Base-by-base conservation (phyloP, 2,113 vertebrate species). In the Mus pahari region DNA sequence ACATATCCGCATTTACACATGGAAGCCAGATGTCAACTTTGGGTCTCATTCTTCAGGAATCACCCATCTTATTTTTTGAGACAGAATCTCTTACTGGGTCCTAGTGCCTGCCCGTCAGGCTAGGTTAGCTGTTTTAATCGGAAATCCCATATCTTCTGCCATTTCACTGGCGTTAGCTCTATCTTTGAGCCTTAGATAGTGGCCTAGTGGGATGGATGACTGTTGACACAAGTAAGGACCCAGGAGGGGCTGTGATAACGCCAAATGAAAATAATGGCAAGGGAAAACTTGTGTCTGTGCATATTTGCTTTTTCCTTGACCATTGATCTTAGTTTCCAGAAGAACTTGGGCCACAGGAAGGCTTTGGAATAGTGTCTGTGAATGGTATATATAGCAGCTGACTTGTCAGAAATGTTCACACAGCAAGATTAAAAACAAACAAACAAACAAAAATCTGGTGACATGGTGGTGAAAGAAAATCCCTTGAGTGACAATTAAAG, bases 371-470 rank as follows among this genome's bases (percentile, higher is more conserved):
- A 53, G 24, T 73, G 22, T 89, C 78, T 88, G 14, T 19, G 50
- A 89, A 75, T 4, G 78, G 24, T 36, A 33, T 5, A 31, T 17
- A 12, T 5, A 90, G 53, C 42, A 78, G 70, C 19, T 33, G 55
- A 26, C n/a, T 91, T 71, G 71, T 66, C 55, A 36, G 68, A 64
- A 39, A 28, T 66, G 78, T 89, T 39, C 82, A 48, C 58, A 86
- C 5, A 73, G 45, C 45, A 36, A 55, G 53, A 68, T 64, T 36
- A 86, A 92, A 86, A 94, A 64, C 58, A 58, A 60, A n/a, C n/a
- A n/a, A n/a, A n/a, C n/a, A n/a, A n/a, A n/a, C n/a, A 60, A 92
- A 82, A 78, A 24, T 82, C 28, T 31, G 90, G 88, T 71, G 71
- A 45, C 3, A 3, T 1, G 55, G 33, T 39, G 28, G 31, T 22